These are phyloP conservation scores for Diplodus puntazzo DNA, from an alignment of 2,797 vertebrate species.

Conservation along the genomic window DNA sequence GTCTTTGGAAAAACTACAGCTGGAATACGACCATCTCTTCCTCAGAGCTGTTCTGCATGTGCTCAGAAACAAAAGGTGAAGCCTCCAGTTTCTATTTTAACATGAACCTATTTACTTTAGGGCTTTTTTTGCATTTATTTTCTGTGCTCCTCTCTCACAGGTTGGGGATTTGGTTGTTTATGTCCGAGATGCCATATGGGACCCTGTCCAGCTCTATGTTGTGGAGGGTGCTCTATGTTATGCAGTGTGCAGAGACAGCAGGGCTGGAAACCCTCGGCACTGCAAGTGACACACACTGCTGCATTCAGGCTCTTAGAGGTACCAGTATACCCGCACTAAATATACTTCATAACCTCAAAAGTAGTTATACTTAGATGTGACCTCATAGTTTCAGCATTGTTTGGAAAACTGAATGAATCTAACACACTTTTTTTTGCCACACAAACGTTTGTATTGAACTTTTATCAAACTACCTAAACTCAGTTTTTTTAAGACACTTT, in stretches of 20 bases:
- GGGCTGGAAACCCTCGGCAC: conserved; percentile 83
- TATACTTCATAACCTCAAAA: conserved; percentile 4
- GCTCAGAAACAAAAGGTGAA: conserved; percentile 95
- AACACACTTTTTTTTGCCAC: background rate
- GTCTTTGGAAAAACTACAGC: conserved; percentile 92
- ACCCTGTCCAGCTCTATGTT: conserved; percentile 94
- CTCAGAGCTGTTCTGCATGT: conserved; percentile 94
- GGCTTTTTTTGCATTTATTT: conserved; percentile 1
- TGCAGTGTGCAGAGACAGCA: conserved; percentile 92
- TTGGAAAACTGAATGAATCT: background rate
- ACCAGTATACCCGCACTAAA: conserved; percentile 17
- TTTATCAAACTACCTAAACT: background rate
- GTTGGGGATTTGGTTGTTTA: conserved; percentile 97
- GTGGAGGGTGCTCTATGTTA: conserved; percentile 96
- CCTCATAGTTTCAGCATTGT: background rate
- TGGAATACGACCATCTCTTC: conserved; percentile 97
- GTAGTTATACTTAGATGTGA: background rate
- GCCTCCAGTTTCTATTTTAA: background rate
- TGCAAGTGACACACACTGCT: conserved; percentile 81
- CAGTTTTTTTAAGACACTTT: conserved; percentile 3
- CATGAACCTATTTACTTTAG: background rate
- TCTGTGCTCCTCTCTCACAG: conserved; percentile 74
- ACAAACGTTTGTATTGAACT: background rate
- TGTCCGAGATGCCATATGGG: conserved; percentile 98
- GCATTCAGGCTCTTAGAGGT: conserved; percentile 91